A percentile compares a stretch with the other conserved stretches of the same genome.
Evolutionary conservation across 2,113 vertebrate genomes (phyloP).

Genomic region (Phaethon lepturus): DNA sequence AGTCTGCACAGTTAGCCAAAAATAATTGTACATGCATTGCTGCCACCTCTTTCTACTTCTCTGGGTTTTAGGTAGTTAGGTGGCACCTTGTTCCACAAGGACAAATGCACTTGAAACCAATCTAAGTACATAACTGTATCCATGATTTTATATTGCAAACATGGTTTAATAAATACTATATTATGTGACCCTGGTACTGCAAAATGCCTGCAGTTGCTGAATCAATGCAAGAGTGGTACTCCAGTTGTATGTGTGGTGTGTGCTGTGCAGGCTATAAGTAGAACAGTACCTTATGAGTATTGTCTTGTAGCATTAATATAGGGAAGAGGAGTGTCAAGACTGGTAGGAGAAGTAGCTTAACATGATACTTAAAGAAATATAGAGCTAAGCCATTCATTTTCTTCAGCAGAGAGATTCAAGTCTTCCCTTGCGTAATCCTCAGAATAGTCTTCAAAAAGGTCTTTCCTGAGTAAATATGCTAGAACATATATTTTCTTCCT

Average conservation of each 20-base stretch:
- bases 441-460: neutral
- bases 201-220: neutral
- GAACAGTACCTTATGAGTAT: neutral
- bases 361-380: neutral
- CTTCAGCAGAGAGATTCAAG: neutral
- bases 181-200: neutral
- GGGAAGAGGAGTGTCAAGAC: neutral
- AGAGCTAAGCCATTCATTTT: neutral
- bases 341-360: neutral
- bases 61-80: neutral
- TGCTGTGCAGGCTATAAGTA: neutral
- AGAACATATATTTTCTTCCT: neutral
- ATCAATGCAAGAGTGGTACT: neutral
- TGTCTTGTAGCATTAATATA: neutral
- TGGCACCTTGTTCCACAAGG: neutral
- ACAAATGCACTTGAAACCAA: neutral
- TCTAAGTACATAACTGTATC: neutral
- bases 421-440: neutral
- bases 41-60: neutral
- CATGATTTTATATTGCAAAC: neutral
- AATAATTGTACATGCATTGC: neutral
- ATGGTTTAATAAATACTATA: neutral
- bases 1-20: neutral
- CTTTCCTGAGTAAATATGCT: neutral
- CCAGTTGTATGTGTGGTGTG: neutral